Evolutionary conservation across 2,888 invertebrate species (phyloP), one percentile per base, ranked within the genome.

Genomic region (Diogma glabrata): DNA sequence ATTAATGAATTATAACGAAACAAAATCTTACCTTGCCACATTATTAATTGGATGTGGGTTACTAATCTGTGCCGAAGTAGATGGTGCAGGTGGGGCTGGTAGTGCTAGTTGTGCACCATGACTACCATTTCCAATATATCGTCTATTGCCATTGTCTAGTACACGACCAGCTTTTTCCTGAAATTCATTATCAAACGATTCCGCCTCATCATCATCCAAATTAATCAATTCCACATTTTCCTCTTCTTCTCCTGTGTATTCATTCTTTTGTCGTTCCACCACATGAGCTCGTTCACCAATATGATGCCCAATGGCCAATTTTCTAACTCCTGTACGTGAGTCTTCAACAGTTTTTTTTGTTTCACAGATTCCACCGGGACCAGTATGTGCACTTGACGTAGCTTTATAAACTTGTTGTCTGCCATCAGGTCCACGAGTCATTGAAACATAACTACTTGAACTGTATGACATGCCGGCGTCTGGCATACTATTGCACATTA

Each of bases 241-340:
- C 64, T 94, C 91, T 10, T 83, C 76, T 57, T 91, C 87, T 0
- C 96, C 95, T 2, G 87, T 87, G 62, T 78, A 82, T 50, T 82
- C 64, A 71, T 95, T 91, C 61, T 90, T 86, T 62, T 90, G 88
- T 56, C 89, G 82, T 65, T 94, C 94, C 56, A 94, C 79, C 54
- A 94, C 78, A 69, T 96, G 95, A 2, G 84, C 89, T 40, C 92
- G 79, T 45, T 93, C 93, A 6, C 92, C 87, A 64, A 97, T 90
- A 63, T 94, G 93, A 70, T 93, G 95, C 0, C 84, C 96, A 57
- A 96, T 88, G 5, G 92, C 82, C 88, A 96, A 87, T 70, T 93
- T 91, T 69, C 94, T 93, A 3, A 88, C 77, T 38, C 94, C 95
- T 36, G 87, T 80, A 51, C 84, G 77, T 0, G 88, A 82, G 68